Evolutionary conservation across 2,113 vertebrate species (phyloP), one percentile per base, ranked within the genome.

Genomic region (Cynoglossus semilaevis): DNA sequence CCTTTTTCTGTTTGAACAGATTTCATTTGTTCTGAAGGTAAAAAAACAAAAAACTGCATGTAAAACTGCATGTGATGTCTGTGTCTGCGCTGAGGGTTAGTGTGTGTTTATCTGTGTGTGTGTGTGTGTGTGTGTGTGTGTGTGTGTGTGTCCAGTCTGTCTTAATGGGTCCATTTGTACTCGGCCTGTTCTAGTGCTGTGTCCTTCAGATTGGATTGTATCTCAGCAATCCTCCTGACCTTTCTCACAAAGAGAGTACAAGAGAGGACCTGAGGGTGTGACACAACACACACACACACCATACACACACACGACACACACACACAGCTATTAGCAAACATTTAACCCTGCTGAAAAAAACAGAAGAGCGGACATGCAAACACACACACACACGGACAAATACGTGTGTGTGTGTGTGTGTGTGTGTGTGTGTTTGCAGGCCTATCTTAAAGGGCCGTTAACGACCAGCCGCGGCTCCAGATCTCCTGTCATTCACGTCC

Each of bases 161-260:
- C 83, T 82, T 86, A 90, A 89, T 89, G 70, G 83, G 67, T 85
- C 79, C 83, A 88, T 87, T 88, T 88, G 85, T 85, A 80, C 70
- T 71, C 61, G 73, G 55, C 70, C 70, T 88, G 84, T 87, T 87
- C 86, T 81, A 87, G 77, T 77, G 80, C 70, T 1, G 74, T 88
- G 87, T 89, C 84, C 85, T 88, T 87, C 78, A 89, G 80, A 87
- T 75, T 80, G 83, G 82, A 88, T 87, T 80, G 82, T 85, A 89
- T 82, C 77, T 61, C 73, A 79, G 78, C 79, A 79, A 86, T 85
- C 75, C 77, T 62, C 64, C 82, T 88, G 86, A 89, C 87, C 84
- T 91, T 88, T 89, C 69, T 51, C 83, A 87, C 79, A 70, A 81
- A 85, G 80, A 82, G 70, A 77, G 69, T 77, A 88, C 80, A 85